phyloP scores from a whole-genome alignment of 1,140 invertebrate genomes.

The Charaxes varanes region DNA sequence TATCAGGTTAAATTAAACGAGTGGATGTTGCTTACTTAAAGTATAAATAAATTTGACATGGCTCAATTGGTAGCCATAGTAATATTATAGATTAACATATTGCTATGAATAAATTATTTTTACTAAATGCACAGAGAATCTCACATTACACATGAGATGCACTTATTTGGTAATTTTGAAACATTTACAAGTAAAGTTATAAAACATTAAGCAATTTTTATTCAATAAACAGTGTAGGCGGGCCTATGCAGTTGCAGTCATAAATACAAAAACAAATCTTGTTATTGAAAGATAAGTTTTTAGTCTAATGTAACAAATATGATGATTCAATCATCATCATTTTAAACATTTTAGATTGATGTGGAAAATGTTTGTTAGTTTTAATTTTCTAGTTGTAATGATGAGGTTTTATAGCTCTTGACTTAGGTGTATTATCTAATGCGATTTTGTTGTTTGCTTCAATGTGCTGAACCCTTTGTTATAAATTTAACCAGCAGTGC shows the following conservation, averaged over 20 bases:
- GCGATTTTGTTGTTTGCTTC: constrained; percentile 54
- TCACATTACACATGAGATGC: constrained; percentile 6
- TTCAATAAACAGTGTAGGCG: constrained; percentile 7
- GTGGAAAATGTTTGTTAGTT: constrained; percentile 18
- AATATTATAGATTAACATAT: constrained; percentile 5
- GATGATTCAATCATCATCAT: constrained; percentile 51
- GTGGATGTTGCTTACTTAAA: no score
- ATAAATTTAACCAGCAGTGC: constrained; percentile 56
- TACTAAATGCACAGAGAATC: constrained; percentile 6
- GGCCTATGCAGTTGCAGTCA: constrained; percentile 4
- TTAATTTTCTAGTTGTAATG: constrained; percentile 29
- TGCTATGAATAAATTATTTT: constrained; percentile 1
- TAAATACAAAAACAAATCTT: background rate
- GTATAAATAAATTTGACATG: background rate
- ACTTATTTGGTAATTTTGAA: background rate
- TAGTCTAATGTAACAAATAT: constrained; percentile 10
- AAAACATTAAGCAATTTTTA: background rate
- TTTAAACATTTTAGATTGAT: constrained; percentile 14
- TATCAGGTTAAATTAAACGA: constrained; percentile 2
- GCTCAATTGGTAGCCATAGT: constrained; percentile 8
- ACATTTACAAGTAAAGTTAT: background rate
- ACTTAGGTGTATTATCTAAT: constrained; percentile 40
- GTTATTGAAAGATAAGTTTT: constrained; percentile 1
- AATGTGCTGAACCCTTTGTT: constrained; percentile 52
- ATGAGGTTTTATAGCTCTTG: constrained; percentile 25